Conservation (phyloP, 2,113 vertebrate species). For the Camelus dromedarius region DNA sequence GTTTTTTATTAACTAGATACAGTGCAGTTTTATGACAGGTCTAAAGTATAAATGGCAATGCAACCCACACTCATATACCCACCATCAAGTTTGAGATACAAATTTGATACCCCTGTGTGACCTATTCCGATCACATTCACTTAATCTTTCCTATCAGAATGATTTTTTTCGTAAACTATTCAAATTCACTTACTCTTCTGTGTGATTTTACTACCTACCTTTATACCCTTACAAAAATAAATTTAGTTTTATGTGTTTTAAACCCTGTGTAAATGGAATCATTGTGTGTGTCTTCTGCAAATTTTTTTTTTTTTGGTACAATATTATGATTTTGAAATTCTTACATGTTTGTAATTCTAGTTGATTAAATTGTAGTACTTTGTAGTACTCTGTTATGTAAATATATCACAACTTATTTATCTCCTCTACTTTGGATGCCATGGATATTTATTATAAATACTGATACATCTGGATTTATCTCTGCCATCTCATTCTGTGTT, state of each 20-base stretch:
- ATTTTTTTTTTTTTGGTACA: background rate
- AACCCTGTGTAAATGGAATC: background rate
- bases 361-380: background rate
- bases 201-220: background rate
- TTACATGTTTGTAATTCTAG: background rate
- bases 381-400: background rate
- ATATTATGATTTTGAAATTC: background rate
- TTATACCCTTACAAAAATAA: background rate
- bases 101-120: background rate
- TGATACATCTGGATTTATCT: background rate
- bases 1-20: background rate
- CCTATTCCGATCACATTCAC: background rate
- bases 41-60: background rate
- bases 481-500: background rate
- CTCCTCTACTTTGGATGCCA: background rate
- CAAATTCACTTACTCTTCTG: background rate
- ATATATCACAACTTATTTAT: slow-evolving; percentile 9
- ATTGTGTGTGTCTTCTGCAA: background rate
- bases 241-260: background rate
- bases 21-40: background rate
- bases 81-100: background rate
- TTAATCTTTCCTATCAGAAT: background rate
- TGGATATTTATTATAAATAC: background rate
- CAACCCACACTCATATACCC: background rate
- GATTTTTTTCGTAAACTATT: slow-evolving; percentile 27